Evolutionary conservation across 2,797 vertebrate genomes (phyloP).

Genomic region (Miichthys miiuy): DNA sequence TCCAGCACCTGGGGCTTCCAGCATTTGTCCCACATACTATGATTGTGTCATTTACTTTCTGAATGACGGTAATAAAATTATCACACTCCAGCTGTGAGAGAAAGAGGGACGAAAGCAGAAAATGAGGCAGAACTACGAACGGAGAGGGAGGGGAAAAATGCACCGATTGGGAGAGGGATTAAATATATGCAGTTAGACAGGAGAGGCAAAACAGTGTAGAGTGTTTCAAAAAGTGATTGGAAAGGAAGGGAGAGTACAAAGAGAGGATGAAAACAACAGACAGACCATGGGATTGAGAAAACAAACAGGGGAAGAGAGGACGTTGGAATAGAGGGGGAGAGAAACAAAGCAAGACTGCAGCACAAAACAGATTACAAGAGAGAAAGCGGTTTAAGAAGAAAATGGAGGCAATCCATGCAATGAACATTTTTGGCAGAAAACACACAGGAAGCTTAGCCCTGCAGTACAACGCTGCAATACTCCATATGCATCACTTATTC

Average conservation of each 20-base stretch:
- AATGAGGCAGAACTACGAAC: constrained; percentile 28
- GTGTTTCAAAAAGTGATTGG: constrained; percentile 41
- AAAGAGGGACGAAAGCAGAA: constrained; percentile 46
- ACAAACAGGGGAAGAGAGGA: constrained; percentile 30
- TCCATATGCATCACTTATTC: constrained; percentile 58
- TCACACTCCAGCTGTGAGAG: constrained; percentile 84
- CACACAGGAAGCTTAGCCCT: constrained; percentile 52
- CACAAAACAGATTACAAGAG: constrained; percentile 40
- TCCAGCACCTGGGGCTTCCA: constrained; percentile 87
- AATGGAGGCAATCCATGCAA: constrained; percentile 51
- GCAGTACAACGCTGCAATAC: constrained; percentile 46
- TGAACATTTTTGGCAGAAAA: constrained; percentile 53
- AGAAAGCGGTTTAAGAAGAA: constrained; percentile 26
- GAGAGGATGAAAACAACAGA: constrained; percentile 8
- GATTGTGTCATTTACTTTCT: constrained; percentile 86
- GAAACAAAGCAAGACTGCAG: constrained; percentile 45
- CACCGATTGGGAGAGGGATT: constrained; percentile 35
- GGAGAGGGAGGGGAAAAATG: not conserved
- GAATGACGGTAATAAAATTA: constrained; percentile 89
- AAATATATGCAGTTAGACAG: constrained; percentile 26
- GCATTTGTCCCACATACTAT: constrained; percentile 88
- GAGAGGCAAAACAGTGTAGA: not conserved
- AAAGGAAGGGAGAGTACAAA: constrained; percentile 15
- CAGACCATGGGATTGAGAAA: constrained; percentile 11
- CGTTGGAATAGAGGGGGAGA: constrained; percentile 40